Evolutionary conservation across 2,888 invertebrate species (phyloP), one percentile per base, ranked within the genome.

Genomic region (Lycia hirtaria): DNA sequence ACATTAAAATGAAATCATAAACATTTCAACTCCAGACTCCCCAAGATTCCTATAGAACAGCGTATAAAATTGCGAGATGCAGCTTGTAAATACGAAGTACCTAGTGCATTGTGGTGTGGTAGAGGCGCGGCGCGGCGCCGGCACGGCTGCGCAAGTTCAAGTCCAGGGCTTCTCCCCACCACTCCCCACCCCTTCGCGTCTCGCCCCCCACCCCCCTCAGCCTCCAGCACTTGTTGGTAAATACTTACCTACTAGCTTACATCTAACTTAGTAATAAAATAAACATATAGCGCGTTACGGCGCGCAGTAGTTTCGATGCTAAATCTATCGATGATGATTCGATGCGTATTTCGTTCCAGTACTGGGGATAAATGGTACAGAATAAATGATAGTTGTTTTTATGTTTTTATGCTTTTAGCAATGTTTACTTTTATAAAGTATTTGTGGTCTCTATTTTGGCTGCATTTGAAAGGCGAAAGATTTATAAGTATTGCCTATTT

Each of bases 61-160:
- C 22, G 1, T 6, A 2, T 2, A 6, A 33, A 22, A 14, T 22
- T n/a, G 6, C 41, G 12, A 15, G 4, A 40, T 15, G 19, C 30
- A 44, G 9, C 41, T 15, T 22, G 22, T 24, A 26, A 41, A 41
- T 17, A 26, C 17, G n/a, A 32, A 47, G 47, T 24, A n/a, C n/a
- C n/a, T 37, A 33, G 26, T 10, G 26, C 28, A 33, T 45, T 28
- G 41, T 33, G 38, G 26, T 24, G 28, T 45, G 20, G 41, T 33
- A 33, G 22, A 14, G 9, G 12, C 22, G 12, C 22, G 30, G 9
- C 24, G 40, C 44, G 64, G 62, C 71, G 72, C 67, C 65, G 67
- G 49, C 63, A 67, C 20, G 65, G 64, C 69, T 67, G 60, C 61
- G 65, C 78, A 78, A 81, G 79, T 81, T 82, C 81, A 81, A 79